phyloP scores from a whole-genome alignment of 2,113 vertebrate genomes.

The Mormyrus lacerda region DNA sequence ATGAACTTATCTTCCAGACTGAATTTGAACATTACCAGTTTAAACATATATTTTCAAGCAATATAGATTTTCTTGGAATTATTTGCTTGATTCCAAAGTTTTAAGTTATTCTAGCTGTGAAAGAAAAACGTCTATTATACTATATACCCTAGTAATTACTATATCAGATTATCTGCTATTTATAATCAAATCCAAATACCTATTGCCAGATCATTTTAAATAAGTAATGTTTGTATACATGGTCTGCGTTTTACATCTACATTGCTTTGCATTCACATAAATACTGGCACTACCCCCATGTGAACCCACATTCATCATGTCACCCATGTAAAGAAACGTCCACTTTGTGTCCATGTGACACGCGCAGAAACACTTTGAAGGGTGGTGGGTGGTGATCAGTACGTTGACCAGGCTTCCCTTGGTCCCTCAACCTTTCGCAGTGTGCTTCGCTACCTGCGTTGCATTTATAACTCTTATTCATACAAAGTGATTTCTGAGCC shows the following conservation, averaged over 20 bases:
- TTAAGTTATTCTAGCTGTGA: background rate
- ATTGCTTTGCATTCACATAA: background rate
- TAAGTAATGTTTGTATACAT: background rate
- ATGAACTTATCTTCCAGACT: background rate
- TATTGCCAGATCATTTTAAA: background rate
- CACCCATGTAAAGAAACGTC: background rate
- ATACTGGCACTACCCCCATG: background rate
- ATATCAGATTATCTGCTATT: background rate
- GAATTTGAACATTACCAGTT: background rate
- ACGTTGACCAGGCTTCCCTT: background rate
- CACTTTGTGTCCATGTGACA: background rate
- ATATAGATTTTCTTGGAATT: background rate
- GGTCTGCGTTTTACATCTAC: background rate
- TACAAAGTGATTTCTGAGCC: constrained; percentile 12
- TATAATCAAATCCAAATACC: background rate
- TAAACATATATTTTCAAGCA: background rate
- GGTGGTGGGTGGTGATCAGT: background rate
- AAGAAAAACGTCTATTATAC: background rate
- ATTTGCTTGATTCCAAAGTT: background rate
- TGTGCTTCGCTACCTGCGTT: background rate
- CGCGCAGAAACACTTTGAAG: background rate
- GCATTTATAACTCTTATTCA: background rate
- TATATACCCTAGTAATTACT: background rate
- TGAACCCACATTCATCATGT: background rate
- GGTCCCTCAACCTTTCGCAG: background rate